Base-by-base conservation (phyloP, 2,797 vertebrate species). In the Danio albolineatus region DNA sequence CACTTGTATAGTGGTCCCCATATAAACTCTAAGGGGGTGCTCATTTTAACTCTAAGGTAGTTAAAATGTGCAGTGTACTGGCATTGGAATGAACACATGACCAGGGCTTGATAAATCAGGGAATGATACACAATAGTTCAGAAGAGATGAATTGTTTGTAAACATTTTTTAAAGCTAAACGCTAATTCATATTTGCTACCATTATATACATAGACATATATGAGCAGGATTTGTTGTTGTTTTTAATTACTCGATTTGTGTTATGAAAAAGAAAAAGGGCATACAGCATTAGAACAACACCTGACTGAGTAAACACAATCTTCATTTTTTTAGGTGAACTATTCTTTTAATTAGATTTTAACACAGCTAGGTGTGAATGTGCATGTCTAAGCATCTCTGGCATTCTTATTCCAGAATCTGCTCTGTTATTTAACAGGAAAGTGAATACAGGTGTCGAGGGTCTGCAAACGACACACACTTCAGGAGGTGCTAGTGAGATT, bases 391-490 rank as follows among this genome's bases (percentile, higher is more conserved):
- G 12, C 64, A 46, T 48, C 6, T 41, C 4, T n/a, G n/a, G n/a
- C n/a, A n/a, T n/a, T 8, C 17, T 41, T 38, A 21, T 51, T 8
- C 13, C 28, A 48, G 59, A 62, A 39, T 9, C 2, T 10, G 17
- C 12, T 6, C 39, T 60, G 43, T 73, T 17, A 57, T 60, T 13
- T 1, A 14, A 44, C 9, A n/a, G 61, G 39, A 44, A 65, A 65
- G n/a, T 44, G 38, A 66, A 43, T 56, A 44, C n/a, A 76, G 61
- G 49, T 44, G 48, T 65, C 41, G 38, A 65, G 48, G 14, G 54
- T 41, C 62, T 67, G 51, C 1, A 21, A 77, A 16, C 38, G 39
- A 54, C 7, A 54, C 48, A 53, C 36, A 65, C 19, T 76, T 76
- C 7, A 46, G 16, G 19, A 57, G 51, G 41, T 59, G 75, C 53